A percentile compares a stretch with the other conserved stretches of the same genome.
Conservation (phyloP, 1,140 invertebrate species). For the Penaeus japonicus region DNA sequence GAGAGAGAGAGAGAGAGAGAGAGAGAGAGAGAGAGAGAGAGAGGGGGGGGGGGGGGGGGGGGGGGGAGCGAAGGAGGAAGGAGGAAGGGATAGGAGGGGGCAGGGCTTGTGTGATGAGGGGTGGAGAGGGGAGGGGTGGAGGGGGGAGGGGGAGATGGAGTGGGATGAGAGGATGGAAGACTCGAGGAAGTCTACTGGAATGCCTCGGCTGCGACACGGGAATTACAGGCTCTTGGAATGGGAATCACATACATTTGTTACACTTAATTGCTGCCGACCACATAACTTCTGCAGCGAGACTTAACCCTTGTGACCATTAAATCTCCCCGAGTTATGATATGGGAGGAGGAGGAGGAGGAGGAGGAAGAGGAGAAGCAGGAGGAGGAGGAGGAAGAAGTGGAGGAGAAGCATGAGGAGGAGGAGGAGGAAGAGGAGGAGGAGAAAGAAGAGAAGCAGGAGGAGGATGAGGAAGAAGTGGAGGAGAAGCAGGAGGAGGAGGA, state of each 20-base stretch:
- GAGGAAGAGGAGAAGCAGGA: neutral
- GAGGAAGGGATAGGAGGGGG: too few relatives aligned
- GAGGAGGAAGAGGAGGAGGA: neutral
- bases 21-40: too few relatives aligned
- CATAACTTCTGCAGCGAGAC: neutral
- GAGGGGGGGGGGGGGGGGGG: too few relatives aligned
- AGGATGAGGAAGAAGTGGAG: neutral
- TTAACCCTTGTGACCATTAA: conserved; percentile 7
- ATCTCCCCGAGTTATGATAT: conserved; percentile 13
- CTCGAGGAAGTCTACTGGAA: too few relatives aligned
- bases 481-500: neutral
- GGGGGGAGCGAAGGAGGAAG: too few relatives aligned
- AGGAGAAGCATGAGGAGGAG: too few relatives aligned
- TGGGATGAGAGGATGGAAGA: too few relatives aligned
- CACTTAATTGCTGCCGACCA: conserved; percentile 24
- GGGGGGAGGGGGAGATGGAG: too few relatives aligned
- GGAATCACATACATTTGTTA: conserved; percentile 46
- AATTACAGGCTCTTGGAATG: conserved; percentile 31
- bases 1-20: too few relatives aligned
- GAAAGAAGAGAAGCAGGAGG: neutral
- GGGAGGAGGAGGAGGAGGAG: neutral
- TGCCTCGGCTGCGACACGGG: neutral
- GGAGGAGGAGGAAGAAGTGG: neutral
- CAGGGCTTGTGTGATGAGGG: too few relatives aligned
- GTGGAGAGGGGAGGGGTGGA: too few relatives aligned